Evolutionary conservation across 2,888 invertebrate genomes (phyloP).

Genomic region (Rotaria macrura): DNA sequence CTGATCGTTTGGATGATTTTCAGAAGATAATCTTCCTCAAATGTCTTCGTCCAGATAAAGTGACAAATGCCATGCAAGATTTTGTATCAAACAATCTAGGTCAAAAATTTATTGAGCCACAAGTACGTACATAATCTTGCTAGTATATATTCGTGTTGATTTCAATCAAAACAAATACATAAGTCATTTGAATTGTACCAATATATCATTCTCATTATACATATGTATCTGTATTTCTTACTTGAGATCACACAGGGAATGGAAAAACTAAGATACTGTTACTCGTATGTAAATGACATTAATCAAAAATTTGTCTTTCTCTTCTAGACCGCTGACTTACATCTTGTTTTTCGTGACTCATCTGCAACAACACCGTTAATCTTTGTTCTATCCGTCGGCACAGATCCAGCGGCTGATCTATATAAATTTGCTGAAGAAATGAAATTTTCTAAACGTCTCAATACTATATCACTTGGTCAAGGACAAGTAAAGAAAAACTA

Average conservation of each 20-base stretch:
- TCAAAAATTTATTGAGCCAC: slow-evolving; percentile 51
- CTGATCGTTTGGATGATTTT: slow-evolving; percentile 44
- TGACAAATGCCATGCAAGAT: slow-evolving; percentile 53
- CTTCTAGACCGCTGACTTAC: slow-evolving; percentile 47
- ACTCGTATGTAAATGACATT: not conserved
- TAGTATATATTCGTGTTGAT: too few species aligned
- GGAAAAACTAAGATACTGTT: not conserved
- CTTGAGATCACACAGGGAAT: not conserved
- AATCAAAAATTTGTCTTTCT: not conserved
- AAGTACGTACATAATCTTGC: slow-evolving; percentile 40
- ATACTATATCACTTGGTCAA: slow-evolving; percentile 74
- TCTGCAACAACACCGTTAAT: slow-evolving; percentile 51
- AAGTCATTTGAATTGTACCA: not conserved
- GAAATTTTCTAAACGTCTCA: slow-evolving; percentile 56
- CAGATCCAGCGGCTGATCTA: slow-evolving; percentile 51
- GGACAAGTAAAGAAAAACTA: slow-evolving; percentile 57
- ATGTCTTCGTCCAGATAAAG: slow-evolving; percentile 49
- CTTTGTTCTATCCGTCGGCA: slow-evolving; percentile 51
- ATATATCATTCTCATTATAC: not conserved
- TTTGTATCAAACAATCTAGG: slow-evolving; percentile 48
- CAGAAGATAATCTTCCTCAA: slow-evolving; percentile 49
- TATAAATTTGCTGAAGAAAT: slow-evolving; percentile 52
- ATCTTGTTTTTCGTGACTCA: slow-evolving; percentile 50
- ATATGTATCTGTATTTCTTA: not conserved
- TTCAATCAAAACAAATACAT: not conserved